Percentiles rank a stretch among this genome's conserved stretches.
These are phyloP conservation scores for Tubulanus polymorphus DNA, from an alignment of 2,888 invertebrate species.

Conservation along the genomic window DNA sequence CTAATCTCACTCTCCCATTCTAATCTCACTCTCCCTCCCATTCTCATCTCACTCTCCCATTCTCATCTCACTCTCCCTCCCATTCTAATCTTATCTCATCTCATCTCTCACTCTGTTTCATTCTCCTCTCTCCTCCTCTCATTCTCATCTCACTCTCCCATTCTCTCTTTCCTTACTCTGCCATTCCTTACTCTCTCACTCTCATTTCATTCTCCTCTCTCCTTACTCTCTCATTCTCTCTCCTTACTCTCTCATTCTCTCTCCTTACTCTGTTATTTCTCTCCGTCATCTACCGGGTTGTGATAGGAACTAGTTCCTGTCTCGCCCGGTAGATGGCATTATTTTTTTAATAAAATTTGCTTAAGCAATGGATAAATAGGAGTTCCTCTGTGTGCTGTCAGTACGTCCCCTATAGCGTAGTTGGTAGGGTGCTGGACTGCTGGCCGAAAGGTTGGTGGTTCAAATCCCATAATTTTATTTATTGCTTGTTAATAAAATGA, in stretches of 20 bases:
- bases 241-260: neutral
- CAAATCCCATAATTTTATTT: too few species aligned
- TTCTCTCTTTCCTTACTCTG: slow-evolving; percentile 26
- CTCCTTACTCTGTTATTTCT: neutral
- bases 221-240: slow-evolving; percentile 3
- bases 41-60: neutral
- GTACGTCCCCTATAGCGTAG: too few species aligned
- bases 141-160: slow-evolving; percentile 30
- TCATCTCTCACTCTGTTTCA: slow-evolving; percentile 1
- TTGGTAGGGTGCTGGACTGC: too few species aligned
- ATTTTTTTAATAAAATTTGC: too few species aligned
- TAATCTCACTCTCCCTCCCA: neutral
- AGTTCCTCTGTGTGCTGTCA: too few species aligned
- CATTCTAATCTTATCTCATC: neutral
- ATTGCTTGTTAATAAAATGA: too few species aligned
- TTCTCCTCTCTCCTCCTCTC: slow-evolving; percentile 1
- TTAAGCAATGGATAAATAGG: too few species aligned
- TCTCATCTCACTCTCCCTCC: neutral
- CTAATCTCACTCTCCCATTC: slow-evolving; percentile 21
- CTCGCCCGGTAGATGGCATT: too few species aligned
- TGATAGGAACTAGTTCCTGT: too few species aligned
- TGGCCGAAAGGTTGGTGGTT: too few species aligned
- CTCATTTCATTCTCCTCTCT: slow-evolving; percentile 20
- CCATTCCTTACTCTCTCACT: slow-evolving; percentile 12
- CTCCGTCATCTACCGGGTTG: neutral